A percentile compares a stretch with the other conserved stretches of the same genome.
phyloP scores from a whole-genome alignment of 2,113 vertebrate species.

The Bubalus kerabau region DNA sequence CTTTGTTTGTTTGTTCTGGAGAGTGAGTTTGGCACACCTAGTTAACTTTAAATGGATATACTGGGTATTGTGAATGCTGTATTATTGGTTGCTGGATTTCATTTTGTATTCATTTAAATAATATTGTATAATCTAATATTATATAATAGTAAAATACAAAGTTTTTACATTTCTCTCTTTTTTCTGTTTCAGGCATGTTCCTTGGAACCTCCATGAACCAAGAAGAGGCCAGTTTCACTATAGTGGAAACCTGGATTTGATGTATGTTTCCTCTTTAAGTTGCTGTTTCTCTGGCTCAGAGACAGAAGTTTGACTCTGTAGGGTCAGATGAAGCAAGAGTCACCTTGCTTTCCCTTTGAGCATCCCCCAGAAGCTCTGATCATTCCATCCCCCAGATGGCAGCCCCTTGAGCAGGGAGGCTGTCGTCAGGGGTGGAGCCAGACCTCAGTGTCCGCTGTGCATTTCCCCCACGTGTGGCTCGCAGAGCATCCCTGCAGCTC shows the following conservation, averaged over 20 bases:
- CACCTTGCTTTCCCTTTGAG: neutral
- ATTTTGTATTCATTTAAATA: neutral
- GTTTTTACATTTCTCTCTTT: neutral
- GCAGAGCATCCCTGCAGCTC: neutral
- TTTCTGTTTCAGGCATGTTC: conserved; percentile 82
- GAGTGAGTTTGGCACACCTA: neutral
- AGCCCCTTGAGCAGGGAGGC: neutral
- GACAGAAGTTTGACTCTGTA: neutral
- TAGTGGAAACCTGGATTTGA: conserved; percentile 82
- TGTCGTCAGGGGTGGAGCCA: neutral
- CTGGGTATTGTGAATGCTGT: neutral
- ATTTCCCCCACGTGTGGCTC: neutral
- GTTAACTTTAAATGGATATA: neutral
- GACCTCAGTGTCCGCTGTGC: neutral
- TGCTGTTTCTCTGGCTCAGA: neutral
- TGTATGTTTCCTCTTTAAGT: neutral
- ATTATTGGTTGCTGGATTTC: neutral
- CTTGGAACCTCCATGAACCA: conserved; percentile 92
- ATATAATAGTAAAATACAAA: neutral
- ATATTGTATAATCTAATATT: neutral
- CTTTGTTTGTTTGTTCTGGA: neutral
- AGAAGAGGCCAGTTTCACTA: conserved; percentile 84
- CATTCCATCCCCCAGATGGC: neutral
- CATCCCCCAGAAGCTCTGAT: neutral
- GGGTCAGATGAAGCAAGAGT: neutral